Conservation (phyloP, 2,888 invertebrate species). For the Panzeria rudis region DNA sequence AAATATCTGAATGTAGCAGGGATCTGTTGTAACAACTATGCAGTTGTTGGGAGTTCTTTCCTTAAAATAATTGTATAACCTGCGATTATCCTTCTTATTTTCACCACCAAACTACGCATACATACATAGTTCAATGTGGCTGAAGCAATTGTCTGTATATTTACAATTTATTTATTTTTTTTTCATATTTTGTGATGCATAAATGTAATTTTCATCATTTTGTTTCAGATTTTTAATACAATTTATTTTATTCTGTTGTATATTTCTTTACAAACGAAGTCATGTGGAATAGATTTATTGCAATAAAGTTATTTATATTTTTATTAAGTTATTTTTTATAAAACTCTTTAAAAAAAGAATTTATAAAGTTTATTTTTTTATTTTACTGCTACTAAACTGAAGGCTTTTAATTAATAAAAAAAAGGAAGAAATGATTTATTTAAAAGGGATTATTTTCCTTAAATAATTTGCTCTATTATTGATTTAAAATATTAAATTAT, state of each 20-base stretch:
- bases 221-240: conserved; percentile 52
- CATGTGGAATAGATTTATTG: conserved; percentile 71
- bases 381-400: conserved; percentile 15
- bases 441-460: conserved; percentile 7
- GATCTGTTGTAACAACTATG: no score
- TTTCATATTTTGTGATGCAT: conserved; percentile 64
- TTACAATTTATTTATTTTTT: conserved; percentile 9
- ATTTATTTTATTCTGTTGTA: conserved; percentile 53
- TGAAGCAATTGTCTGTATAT: conserved; percentile 24
- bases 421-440: background rate
- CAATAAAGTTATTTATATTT: conserved; percentile 58
- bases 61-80: no score
- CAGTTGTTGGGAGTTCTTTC: no score
- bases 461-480: background rate
- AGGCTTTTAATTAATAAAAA: conserved; percentile 50
- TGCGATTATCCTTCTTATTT: conserved; percentile 30
- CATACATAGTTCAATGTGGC: background rate
- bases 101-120: conserved; percentile 1
- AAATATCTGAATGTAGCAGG: no score
- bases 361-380: background rate
- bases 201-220: conserved; percentile 71
- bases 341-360: conserved; percentile 21
- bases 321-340: conserved; percentile 38
- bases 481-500: conserved; percentile 1
- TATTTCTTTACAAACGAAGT: conserved; percentile 66